Base-by-base conservation (phyloP, 1,140 invertebrate species). In the Chelonus insularis region DNA sequence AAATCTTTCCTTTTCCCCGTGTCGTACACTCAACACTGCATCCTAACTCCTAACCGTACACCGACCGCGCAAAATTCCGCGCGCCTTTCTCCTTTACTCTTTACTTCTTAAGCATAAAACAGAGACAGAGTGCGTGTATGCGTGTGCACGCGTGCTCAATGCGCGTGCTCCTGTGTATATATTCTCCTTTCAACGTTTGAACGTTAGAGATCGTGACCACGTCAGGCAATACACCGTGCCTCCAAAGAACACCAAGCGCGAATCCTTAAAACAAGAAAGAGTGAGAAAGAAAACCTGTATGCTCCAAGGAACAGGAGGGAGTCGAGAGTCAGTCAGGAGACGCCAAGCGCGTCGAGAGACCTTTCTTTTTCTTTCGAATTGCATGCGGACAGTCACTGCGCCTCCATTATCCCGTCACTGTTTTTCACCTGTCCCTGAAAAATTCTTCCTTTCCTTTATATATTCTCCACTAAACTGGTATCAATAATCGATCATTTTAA, bases 11-110 rank as follows among this genome's bases (percentile, higher is more conserved):
- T n/a, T n/a, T n/a, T n/a, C n/a, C n/a, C n/a, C n/a, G n/a, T n/a
- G n/a, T 39, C 37, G 12, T 25, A 18, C 21, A 36, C 21, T n/a
- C 34, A 6, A 48, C 34, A 29, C 20, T 39, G 51, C 12, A 55
- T 55, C 50, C 25, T 29, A 29, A 29, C 25, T 29, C 23, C 12
- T 36, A 55, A 18, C 4, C 9, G 20, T 55, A 29, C 16, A 55
- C 52, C 34, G 52, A 55, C 32, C 52, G 52, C 52, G 52, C 32
- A 39, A 55, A 55, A 55, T 39, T 55, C 52, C 36, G 36, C 52
- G 52, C 52, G 52, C 36, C 52, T 55, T 55, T 21, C 52, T 36
- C 52, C 36, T 11, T 20, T 9, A 6, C 11, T 23, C 7, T 29
- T 9, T 18, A 20, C n/a, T 6, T 11, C 12, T 9, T 8, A 45